Percentiles rank a stretch among this genome's conserved stretches.
These are phyloP conservation scores for Oplegnathus fasciatus DNA, from an alignment of 2,113 vertebrate species.

Conservation along the genomic window DNA sequence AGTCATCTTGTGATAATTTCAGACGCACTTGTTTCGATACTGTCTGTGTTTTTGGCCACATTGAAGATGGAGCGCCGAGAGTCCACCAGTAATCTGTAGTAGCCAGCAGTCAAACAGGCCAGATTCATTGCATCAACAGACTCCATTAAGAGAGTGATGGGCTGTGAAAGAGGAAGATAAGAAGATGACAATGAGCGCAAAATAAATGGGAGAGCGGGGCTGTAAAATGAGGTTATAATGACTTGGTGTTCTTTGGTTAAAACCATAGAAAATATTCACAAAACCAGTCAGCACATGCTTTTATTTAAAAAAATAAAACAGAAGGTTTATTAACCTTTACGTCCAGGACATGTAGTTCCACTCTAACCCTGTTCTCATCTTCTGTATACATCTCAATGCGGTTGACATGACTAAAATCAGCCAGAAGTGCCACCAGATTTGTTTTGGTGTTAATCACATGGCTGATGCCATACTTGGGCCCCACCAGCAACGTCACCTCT, in stretches of 20 bases:
- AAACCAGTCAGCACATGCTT: neutral
- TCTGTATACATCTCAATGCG: constrained; percentile 99
- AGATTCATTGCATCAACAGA: constrained; percentile 98
- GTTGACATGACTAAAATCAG: constrained; percentile 98
- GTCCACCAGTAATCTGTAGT: constrained; percentile 96
- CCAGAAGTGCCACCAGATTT: constrained; percentile 95
- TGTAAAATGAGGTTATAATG: constrained; percentile 47
- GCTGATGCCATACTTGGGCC: constrained; percentile 96
- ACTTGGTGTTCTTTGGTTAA: neutral
- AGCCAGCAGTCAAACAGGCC: constrained; percentile 97
- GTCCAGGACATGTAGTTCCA: constrained; percentile 96
- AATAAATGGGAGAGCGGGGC: constrained; percentile 22
- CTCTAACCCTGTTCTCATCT: constrained; percentile 91
- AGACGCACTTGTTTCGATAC: constrained; percentile 82
- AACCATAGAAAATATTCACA: constrained; percentile 10
- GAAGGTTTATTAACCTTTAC: constrained; percentile 89
- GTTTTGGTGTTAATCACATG: constrained; percentile 99
- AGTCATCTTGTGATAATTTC: neutral
- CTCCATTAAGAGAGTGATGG: constrained; percentile 97
- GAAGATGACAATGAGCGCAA: constrained; percentile 50
- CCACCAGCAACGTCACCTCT: constrained; percentile 96
- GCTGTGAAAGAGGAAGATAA: constrained; percentile 85
- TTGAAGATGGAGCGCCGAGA: constrained; percentile 98
- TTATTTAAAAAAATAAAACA: neutral
- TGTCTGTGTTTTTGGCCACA: constrained; percentile 90